Percentiles rank a stretch among this genome's conserved stretches.
These are phyloP conservation scores for Drosophila cognata DNA, from an alignment of 2,888 invertebrate species.

Conservation along the genomic window DNA sequence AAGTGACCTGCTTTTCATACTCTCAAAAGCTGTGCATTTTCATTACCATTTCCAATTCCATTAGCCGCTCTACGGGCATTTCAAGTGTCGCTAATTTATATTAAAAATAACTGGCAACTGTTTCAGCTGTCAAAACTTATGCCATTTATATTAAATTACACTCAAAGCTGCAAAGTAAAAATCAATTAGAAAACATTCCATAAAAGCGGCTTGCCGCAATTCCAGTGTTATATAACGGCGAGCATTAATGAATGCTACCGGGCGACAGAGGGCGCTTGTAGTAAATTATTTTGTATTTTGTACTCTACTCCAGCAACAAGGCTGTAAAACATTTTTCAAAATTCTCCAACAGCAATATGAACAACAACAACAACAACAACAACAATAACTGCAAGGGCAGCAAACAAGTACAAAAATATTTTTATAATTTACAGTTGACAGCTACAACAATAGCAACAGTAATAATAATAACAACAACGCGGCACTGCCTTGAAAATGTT, in stretches of 20 bases:
- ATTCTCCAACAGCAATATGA: conserved; percentile 19
- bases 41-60: conserved; percentile 44
- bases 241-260: conserved; percentile 38
- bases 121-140: conserved; percentile 72
- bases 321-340: conserved; percentile 44
- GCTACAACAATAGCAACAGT: conserved; percentile 52
- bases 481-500: conserved; percentile 47
- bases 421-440: conserved; percentile 81
- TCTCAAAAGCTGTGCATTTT: conserved; percentile 13
- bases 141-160: conserved; percentile 77
- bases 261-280: conserved; percentile 38
- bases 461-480: conserved; percentile 5
- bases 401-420: conserved; percentile 62
- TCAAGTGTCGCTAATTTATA: conserved; percentile 50
- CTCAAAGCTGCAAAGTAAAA: conserved; percentile 49
- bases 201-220: conserved; percentile 67
- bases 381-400: conserved; percentile 10
- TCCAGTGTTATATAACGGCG: conserved; percentile 18
- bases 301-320: conserved; percentile 7
- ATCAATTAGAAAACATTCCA: conserved; percentile 72
- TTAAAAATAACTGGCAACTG: conserved; percentile 60
- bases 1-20: neutral
- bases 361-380: conserved; percentile 30
- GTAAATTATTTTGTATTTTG: conserved; percentile 58
- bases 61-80: conserved; percentile 25